Evolutionary conservation across 2,113 vertebrate genomes (phyloP), one percentile per base, ranked within the genome.

Genomic region (Bothrops jararaca): DNA sequence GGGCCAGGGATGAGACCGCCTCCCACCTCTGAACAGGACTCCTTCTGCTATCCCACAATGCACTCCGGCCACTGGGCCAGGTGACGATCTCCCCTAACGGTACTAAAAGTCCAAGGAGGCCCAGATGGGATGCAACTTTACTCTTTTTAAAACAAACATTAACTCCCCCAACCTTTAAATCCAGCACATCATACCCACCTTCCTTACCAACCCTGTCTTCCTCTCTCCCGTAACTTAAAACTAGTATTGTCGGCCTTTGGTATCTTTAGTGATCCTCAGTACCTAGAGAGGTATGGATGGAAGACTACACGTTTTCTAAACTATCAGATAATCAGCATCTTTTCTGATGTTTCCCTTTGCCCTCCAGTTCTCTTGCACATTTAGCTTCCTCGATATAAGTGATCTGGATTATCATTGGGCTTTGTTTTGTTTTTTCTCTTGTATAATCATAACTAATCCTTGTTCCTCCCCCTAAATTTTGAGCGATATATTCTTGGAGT

Each of bases 71-170:
- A 53, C 80, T 89, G 88, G 90, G 91, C 90, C 91, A 64, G 10
- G 57, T 26, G 54, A 93, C 20, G 26, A 91, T 93, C 90, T 89
- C 91, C 91, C 93, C 90, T 93, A 93, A 93, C 80, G 95, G 95
- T 94, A 95, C 92, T 95, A 93, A 93, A 94, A 54, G 85, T 92
- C 89, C 86, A 89, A 86, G 93, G 93, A 95, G 92, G 90, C 87
- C 90, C 94, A 92, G 58, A 89, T 86, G 91, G 58, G 90, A 92
- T 93, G 93, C 93, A 90, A 90, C 90, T 58, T 86, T 90, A 93
- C 56, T 52, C 88, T 91, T 90, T 48, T 92, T 86, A 92, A 92
- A 90, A 90, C 89, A 86, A 93, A 90, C 89, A 90, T 93, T 93
- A 93, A 93, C 92, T 85, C 92, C 88, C 88, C 92, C 45, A 86